Evolutionary conservation across 2,888 invertebrate species (phyloP).

Genomic region (Drosophila meridionalis): DNA sequence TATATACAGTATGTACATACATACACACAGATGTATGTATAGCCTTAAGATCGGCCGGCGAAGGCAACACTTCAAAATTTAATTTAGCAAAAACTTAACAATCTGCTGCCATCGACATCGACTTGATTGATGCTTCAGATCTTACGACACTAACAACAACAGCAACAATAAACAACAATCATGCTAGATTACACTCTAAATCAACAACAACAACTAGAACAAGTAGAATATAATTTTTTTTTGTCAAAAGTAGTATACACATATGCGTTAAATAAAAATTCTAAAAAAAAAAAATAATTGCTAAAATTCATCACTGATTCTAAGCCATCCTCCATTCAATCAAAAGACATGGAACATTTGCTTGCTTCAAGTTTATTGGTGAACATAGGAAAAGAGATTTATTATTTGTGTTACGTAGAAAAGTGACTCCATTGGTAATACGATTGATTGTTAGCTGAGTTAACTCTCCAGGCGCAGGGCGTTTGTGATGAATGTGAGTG

Average conservation of each 20-base stretch:
- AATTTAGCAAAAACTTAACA: slow-evolving; percentile 38
- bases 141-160: slow-evolving; percentile 5
- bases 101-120: slow-evolving; percentile 13
- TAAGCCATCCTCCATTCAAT: neutral
- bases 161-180: slow-evolving; percentile 14
- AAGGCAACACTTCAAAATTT: slow-evolving; percentile 1
- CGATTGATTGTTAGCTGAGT: neutral
- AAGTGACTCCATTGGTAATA: neutral
- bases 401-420: neutral
- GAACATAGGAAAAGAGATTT: slow-evolving; percentile 15
- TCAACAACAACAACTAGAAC: slow-evolving; percentile 35
- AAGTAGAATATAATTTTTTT: slow-evolving; percentile 31
- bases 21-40: slow-evolving; percentile 1
- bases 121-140: slow-evolving; percentile 14
- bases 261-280: slow-evolving; percentile 44
- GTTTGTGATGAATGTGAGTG: slow-evolving; percentile 47
- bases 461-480: slow-evolving; percentile 59
- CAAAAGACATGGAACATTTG: neutral
- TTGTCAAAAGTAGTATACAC: slow-evolving; percentile 15
- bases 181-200: slow-evolving; percentile 23
- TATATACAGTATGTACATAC: slow-evolving; percentile 1
- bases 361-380: neutral
- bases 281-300: slow-evolving; percentile 17
- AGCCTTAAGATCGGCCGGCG: neutral
- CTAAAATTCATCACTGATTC: neutral